Conservation (phyloP, 2,113 vertebrate genomes). For the Oncorhynchus clarkii region DNA sequence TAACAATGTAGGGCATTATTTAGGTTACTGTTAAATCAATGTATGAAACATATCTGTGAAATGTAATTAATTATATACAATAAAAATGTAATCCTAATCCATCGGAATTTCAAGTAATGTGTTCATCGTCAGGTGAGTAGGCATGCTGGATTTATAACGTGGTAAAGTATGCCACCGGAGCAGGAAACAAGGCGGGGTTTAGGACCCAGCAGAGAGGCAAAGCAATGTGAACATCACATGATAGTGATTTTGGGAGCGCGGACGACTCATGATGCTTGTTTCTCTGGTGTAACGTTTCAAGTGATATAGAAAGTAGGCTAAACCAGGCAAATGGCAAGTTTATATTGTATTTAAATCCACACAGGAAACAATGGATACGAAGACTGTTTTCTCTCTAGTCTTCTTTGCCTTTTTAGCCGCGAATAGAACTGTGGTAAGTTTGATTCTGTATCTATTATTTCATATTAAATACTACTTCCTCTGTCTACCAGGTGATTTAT, state of each 20-base stretch:
- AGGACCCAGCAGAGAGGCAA: conserved; percentile 50
- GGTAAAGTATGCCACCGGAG: neutral
- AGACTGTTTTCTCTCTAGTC: conserved; percentile 34
- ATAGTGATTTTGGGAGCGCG: conserved; percentile 11
- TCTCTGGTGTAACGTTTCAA: conserved; percentile 9
- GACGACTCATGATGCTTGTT: neutral
- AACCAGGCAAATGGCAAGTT: neutral
- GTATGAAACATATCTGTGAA: no score
- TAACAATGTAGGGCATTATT: no score
- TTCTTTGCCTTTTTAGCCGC: conserved; percentile 36
- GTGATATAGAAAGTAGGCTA: neutral
- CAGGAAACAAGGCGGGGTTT: conserved; percentile 16
- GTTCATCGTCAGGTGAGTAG: neutral
- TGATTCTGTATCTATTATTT: neutral
- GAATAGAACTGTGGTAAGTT: conserved; percentile 59
- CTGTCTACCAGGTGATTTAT: neutral
- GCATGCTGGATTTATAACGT: neutral
- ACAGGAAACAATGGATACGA: conserved; percentile 50
- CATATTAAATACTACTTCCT: neutral
- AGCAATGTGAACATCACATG: conserved; percentile 54
- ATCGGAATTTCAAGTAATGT: neutral
- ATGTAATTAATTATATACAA: no score
- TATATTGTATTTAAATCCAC: neutral
- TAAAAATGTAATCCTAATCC: neutral
- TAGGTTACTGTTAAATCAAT: neutral